Evolutionary conservation across 2,113 vertebrate species (phyloP).

Genomic region (Onychostruthus taczanowskii): DNA sequence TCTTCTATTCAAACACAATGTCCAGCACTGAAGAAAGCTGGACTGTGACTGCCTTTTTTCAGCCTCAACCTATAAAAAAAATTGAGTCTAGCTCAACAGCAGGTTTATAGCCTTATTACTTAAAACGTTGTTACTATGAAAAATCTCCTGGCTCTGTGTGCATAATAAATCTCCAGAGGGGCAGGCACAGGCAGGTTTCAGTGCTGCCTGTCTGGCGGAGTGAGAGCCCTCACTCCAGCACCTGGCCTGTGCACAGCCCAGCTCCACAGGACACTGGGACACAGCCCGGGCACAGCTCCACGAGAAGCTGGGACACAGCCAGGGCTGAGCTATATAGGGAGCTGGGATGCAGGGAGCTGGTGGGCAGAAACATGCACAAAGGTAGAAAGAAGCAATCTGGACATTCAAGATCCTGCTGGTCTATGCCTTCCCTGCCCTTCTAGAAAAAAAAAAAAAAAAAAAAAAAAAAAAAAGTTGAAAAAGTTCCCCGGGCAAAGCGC

Average conservation of each 20-base stretch:
- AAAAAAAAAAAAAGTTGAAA: not conserved
- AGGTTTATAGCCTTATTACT: not conserved
- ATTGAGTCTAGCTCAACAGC: not conserved
- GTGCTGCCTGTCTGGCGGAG: not conserved
- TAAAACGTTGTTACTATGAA: not conserved
- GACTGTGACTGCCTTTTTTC: not conserved
- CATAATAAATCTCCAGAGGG: fast-evolving
- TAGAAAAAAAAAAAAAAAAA: not conserved
- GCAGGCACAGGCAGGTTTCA: fast-evolving
- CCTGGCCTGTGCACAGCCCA: not conserved
- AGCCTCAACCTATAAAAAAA: not conserved
- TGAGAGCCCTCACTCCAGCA: fast-evolving
- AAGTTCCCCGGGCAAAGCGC: no score
- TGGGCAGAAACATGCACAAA: not conserved
- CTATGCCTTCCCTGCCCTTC: not conserved
- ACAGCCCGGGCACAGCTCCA: not conserved
- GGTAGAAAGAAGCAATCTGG: not conserved
- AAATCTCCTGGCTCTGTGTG: not conserved
- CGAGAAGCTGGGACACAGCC: not conserved
- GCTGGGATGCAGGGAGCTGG: not conserved
- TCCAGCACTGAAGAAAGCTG: not conserved
- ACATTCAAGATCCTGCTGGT: not conserved
- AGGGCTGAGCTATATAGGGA: not conserved
- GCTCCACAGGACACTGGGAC: not conserved
- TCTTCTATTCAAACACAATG: not conserved